Evolutionary conservation across 2,113 vertebrate genomes (phyloP).

Genomic region (Perca schrenkii): DNA sequence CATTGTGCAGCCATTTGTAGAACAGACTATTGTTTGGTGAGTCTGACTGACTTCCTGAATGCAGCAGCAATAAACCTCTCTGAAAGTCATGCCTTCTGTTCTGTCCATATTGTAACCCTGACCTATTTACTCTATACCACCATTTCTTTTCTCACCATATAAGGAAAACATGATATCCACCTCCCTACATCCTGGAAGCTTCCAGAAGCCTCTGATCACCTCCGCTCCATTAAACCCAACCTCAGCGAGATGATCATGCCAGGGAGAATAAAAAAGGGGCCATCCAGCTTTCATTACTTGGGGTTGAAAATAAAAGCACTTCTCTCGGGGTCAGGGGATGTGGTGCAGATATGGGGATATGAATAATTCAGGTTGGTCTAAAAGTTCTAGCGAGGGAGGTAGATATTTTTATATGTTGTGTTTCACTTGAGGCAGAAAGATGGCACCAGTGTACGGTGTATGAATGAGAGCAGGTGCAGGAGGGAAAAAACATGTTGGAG

Average conservation of each 20-base stretch:
- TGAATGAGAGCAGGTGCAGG: conserved; percentile 35
- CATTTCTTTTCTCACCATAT: conserved; percentile 6
- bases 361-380: conserved; percentile 81
- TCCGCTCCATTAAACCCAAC: conserved; percentile 67
- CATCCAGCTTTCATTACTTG: conserved; percentile 70
- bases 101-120: background rate
- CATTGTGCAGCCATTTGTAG: background rate
- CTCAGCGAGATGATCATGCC: conserved; percentile 44
- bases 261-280: conserved; percentile 37
- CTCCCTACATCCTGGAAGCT: conserved; percentile 33
- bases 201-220: conserved; percentile 58
- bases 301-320: conserved; percentile 80
- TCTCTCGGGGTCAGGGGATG: conserved; percentile 69
- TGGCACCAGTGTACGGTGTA: conserved; percentile 52
- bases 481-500: background rate
- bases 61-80: conserved; percentile 1
- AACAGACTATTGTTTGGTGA: background rate
- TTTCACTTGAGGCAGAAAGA: conserved; percentile 69
- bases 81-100: background rate
- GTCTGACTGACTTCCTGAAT: conserved; percentile 7
- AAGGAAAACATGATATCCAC: conserved; percentile 25
- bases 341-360: conserved; percentile 70
- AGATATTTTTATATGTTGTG: conserved; percentile 62
- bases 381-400: conserved; percentile 68
- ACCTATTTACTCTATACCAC: conserved; percentile 18